phyloP scores from a whole-genome alignment of 2,888 invertebrate genomes.

The Drosophila siamana region DNA sequence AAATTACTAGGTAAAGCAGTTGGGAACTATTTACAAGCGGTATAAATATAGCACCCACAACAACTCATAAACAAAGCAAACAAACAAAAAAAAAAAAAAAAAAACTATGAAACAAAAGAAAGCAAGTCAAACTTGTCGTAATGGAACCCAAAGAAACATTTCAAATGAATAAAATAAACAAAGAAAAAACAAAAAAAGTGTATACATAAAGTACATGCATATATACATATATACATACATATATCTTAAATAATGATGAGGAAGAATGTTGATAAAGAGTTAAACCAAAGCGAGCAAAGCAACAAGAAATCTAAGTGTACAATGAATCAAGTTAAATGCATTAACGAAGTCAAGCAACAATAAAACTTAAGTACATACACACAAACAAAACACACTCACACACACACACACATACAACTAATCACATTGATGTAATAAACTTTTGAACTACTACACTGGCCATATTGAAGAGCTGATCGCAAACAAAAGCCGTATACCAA shows the following conservation, averaged over 20 bases:
- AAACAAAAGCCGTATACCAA: slow-evolving; percentile 10
- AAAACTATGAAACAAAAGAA: slow-evolving; percentile 11
- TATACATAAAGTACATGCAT: neutral
- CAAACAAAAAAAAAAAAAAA: slow-evolving; percentile 6
- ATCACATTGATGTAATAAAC: slow-evolving; percentile 14
- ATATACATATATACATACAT: slow-evolving; percentile 11
- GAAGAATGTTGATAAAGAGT: slow-evolving; percentile 3
- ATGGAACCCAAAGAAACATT: slow-evolving; percentile 55
- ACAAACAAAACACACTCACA: slow-evolving; percentile 2
- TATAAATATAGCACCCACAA: slow-evolving; percentile 32
- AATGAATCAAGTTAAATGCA: slow-evolving; percentile 49
- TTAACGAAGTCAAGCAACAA: slow-evolving; percentile 44
- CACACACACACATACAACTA: neutral
- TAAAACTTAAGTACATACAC: slow-evolving; percentile 28
- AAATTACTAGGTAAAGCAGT: slow-evolving; percentile 43
- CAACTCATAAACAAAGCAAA: neutral
- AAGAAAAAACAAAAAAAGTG: slow-evolving; percentile 5
- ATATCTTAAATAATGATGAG: slow-evolving; percentile 19
- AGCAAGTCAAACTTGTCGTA: slow-evolving; percentile 49
- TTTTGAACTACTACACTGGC: slow-evolving; percentile 24
- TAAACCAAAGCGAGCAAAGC: slow-evolving; percentile 24
- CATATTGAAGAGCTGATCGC: slow-evolving; percentile 23
- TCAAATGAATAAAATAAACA: slow-evolving; percentile 40
- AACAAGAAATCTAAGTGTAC: slow-evolving; percentile 43
- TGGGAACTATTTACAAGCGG: slow-evolving; percentile 61